Conservation (phyloP, 2,888 invertebrate species). For the Tipula lateralis region DNA sequence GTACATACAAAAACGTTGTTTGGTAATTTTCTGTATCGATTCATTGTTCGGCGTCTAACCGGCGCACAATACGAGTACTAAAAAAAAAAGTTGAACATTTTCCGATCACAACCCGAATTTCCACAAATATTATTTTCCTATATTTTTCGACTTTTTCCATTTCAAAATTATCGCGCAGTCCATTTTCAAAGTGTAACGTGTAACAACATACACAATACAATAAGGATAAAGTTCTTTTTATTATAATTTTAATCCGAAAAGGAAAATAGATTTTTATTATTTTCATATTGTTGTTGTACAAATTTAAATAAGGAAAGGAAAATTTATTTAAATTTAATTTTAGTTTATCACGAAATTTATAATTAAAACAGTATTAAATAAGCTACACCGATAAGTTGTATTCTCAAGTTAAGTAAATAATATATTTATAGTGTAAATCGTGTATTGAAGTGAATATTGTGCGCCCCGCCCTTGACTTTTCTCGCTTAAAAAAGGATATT, state of each 20-base stretch:
- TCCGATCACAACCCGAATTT: background rate
- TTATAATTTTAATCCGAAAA: background rate
- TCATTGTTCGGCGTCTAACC: background rate
- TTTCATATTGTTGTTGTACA: constrained; percentile 2
- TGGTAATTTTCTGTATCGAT: background rate
- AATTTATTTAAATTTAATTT: background rate
- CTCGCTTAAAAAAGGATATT: constrained; percentile 2
- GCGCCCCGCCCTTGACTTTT: constrained; percentile 33
- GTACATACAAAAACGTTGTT: background rate
- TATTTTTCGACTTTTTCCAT: background rate
- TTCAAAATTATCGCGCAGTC: constrained; percentile 28
- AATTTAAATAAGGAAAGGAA: background rate
- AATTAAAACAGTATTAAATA: background rate
- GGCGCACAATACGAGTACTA: constrained; percentile 12
- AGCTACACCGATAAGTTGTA: background rate
- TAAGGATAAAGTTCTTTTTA: background rate
- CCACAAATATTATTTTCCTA: background rate
- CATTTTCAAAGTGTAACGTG: constrained; percentile 31
- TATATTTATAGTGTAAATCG: background rate
- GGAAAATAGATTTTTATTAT: background rate
- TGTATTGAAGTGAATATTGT: constrained; percentile 12
- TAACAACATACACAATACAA: constrained; percentile 25
- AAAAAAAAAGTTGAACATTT: background rate
- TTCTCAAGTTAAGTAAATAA: background rate
- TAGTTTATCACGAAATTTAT: background rate